A percentile compares a stretch with the other conserved stretches of the same genome.
phyloP scores from a whole-genome alignment of 2,888 invertebrate species.

The Agonum fuliginosum region DNA sequence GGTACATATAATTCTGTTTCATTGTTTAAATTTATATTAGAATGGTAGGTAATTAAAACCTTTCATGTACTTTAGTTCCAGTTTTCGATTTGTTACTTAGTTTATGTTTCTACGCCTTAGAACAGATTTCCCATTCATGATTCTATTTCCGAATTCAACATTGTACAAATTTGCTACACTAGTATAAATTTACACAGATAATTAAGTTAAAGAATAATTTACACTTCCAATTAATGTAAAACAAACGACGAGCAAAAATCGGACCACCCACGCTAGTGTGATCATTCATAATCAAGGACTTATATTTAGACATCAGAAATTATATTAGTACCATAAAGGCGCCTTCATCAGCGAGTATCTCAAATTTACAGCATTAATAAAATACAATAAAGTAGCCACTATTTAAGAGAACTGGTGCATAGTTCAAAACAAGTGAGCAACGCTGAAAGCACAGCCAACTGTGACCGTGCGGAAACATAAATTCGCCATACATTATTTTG shows the following conservation, averaged over 20 bases:
- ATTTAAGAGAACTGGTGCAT: constrained; percentile 6
- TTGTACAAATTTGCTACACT: neutral
- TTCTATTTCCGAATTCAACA: neutral
- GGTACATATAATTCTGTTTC: too few relatives aligned
- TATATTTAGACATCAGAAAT: constrained; percentile 35
- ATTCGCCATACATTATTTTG: constrained; percentile 37
- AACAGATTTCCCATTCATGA: constrained; percentile 2
- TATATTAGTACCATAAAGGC: constrained; percentile 20
- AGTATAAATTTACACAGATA: constrained; percentile 21
- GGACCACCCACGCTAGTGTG: neutral
- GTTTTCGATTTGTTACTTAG: neutral
- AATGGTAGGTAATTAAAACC: too few relatives aligned
- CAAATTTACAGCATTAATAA: constrained; percentile 23
- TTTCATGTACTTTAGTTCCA: neutral
- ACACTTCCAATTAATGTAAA: constrained; percentile 34
- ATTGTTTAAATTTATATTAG: too few relatives aligned
- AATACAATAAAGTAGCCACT: constrained; percentile 9
- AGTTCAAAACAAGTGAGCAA: constrained; percentile 4
- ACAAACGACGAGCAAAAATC: constrained; percentile 4
- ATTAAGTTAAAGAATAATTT: constrained; percentile 31
- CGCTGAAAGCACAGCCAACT: constrained; percentile 42
- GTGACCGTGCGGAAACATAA: constrained; percentile 39
- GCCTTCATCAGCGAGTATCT: neutral
- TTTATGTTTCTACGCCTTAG: neutral
- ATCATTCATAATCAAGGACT: constrained; percentile 12